phyloP scores from a whole-genome alignment of 2,888 invertebrate genomes.

The Trisateles emortualis region DNA sequence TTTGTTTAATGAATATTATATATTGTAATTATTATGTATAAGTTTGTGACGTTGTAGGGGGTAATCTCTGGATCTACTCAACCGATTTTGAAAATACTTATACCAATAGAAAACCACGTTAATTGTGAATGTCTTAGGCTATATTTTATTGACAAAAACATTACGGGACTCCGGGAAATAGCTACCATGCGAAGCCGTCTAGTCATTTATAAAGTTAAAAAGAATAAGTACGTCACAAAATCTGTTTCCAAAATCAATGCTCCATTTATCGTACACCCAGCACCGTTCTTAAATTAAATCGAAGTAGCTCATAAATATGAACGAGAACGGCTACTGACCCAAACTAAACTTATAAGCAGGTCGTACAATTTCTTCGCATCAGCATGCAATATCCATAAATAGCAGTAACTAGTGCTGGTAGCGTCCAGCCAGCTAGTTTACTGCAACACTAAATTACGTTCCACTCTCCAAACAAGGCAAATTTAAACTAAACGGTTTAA shows the following conservation, averaged over 20 bases:
- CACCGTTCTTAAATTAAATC: not conserved
- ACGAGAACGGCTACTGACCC: not conserved
- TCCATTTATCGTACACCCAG: no score
- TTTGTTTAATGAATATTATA: no score
- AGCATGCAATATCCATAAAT: conserved; percentile 12
- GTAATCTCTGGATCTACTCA: no score
- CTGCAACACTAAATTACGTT: conserved; percentile 42
- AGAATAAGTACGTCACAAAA: not conserved
- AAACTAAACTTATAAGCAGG: conserved; percentile 4
- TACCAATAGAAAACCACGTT: no score
- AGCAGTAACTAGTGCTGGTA: conserved; percentile 3
- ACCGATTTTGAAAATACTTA: no score
- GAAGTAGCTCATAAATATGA: not conserved
- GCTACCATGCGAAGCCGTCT: no score
- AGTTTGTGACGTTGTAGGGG: no score
- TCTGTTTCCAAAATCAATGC: no score
- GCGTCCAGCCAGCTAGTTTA: conserved; percentile 30
- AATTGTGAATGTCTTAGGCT: no score
- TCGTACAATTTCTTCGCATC: conserved; percentile 12
- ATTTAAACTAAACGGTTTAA: conserved; percentile 47
- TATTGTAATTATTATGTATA: no score
- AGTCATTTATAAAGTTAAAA: not conserved
- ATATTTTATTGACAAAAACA: no score
- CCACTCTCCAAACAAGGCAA: conserved; percentile 36
- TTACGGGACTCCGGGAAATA: no score